Evolutionary conservation across 1,140 invertebrate genomes (phyloP).

Genomic region (Saccostrea cuccullata): DNA sequence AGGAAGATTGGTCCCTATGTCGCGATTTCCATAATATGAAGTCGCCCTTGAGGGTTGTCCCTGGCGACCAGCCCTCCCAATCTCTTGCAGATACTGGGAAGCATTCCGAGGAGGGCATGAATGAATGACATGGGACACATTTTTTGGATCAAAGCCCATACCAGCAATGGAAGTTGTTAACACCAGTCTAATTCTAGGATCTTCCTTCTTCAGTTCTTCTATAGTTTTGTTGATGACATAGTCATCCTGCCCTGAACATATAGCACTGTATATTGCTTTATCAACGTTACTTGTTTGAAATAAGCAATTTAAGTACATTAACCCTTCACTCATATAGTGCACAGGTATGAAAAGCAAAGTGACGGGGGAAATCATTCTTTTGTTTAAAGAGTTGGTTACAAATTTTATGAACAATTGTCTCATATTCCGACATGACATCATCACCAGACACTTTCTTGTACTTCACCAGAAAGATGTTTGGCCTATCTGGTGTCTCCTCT

Average conservation of each 20-base stretch:
- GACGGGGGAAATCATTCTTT: slow-evolving; percentile 17
- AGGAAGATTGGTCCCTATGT: slow-evolving; percentile 38
- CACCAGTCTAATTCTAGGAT: slow-evolving; percentile 48
- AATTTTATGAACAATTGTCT: slow-evolving; percentile 30
- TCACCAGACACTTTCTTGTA: neutral
- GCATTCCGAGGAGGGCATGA: slow-evolving; percentile 44
- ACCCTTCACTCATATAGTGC: slow-evolving; percentile 43
- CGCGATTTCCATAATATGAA: slow-evolving; percentile 18
- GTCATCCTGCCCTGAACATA: slow-evolving; percentile 46
- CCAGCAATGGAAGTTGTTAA: slow-evolving; percentile 51
- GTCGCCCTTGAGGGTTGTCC: slow-evolving; percentile 45
- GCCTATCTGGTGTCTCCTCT: slow-evolving; percentile 20
- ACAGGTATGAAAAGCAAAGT: slow-evolving; percentile 43
- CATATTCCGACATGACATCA: slow-evolving; percentile 36
- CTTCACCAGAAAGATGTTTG: slow-evolving; percentile 8
- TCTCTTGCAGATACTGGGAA: slow-evolving; percentile 48
- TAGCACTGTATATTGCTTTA: slow-evolving; percentile 42
- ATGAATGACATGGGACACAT: slow-evolving; percentile 46
- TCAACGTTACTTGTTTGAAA: slow-evolving; percentile 14
- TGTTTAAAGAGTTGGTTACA: slow-evolving; percentile 20
- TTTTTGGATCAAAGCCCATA: slow-evolving; percentile 50
- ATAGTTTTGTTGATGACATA: slow-evolving; percentile 41
- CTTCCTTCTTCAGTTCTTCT: slow-evolving; percentile 43
- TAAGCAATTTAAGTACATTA: slow-evolving; percentile 18
- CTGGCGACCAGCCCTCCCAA: slow-evolving; percentile 43